A percentile compares a stretch with the other conserved stretches of the same genome.
Conservation (phyloP, 2,797 vertebrate species). For the Neomorphus geoffroyi region DNA sequence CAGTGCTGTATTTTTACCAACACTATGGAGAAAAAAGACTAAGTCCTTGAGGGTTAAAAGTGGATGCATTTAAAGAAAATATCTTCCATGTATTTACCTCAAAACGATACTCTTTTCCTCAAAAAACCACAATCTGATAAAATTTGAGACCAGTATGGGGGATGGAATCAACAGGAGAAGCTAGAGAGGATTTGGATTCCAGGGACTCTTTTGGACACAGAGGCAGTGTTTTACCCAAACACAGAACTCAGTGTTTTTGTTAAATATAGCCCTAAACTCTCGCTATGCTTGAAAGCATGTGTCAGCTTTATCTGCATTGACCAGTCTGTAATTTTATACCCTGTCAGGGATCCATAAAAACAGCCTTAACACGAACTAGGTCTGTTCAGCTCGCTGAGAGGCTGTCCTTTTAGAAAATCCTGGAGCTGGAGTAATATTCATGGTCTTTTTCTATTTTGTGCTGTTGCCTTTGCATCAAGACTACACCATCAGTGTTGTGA, state of each 20-base stretch:
- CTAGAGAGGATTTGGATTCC: background rate
- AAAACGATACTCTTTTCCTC: background rate
- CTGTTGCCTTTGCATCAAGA: background rate
- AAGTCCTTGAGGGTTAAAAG: background rate
- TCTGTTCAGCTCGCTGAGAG: background rate
- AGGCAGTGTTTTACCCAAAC: constrained; percentile 1
- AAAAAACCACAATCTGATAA: background rate
- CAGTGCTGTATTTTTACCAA: background rate
- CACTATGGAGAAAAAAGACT: background rate
- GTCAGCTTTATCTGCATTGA: constrained; percentile 48
- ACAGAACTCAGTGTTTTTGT: constrained; percentile 49
- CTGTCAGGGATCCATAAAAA: background rate
- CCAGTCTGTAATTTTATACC: constrained; percentile 49
- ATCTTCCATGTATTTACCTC: background rate
- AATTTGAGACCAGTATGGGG: background rate
- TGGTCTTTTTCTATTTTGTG: background rate
- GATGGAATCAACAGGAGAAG: background rate
- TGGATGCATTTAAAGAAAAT: background rate
- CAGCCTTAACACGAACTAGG: background rate
- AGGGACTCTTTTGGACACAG: background rate
- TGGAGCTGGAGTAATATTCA: background rate
- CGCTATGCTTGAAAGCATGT: background rate
- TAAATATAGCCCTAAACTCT: constrained; percentile 60
- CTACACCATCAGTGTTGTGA: background rate
- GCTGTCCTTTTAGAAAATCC: background rate